phyloP scores from a whole-genome alignment of 2,888 invertebrate species.

The Pharmacophagus antenor region DNA sequence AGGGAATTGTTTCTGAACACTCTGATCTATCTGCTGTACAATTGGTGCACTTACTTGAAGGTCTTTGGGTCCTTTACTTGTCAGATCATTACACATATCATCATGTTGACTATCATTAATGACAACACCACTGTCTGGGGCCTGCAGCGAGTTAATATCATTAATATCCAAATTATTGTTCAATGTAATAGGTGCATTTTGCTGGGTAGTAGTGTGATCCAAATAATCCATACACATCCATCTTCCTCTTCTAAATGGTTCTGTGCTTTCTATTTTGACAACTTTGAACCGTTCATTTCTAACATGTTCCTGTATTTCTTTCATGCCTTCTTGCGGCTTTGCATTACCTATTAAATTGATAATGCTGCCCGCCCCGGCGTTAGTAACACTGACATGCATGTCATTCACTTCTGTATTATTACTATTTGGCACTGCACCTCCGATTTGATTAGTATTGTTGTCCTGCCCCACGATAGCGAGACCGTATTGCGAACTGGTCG shows the following conservation, averaged over 20 bases:
- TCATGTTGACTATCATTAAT: constrained; percentile 78
- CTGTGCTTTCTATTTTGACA: constrained; percentile 97
- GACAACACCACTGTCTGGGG: constrained; percentile 77
- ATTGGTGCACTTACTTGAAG: constrained; percentile 68
- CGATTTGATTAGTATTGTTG: constrained; percentile 68
- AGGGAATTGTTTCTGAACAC: constrained; percentile 75
- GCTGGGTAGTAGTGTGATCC: constrained; percentile 87
- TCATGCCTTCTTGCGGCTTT: constrained; percentile 79
- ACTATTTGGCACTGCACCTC: constrained; percentile 77
- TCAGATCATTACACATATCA: constrained; percentile 73
- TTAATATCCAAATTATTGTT: constrained; percentile 74
- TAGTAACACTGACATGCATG: constrained; percentile 83
- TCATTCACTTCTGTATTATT: constrained; percentile 79
- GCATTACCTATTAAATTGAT: constrained; percentile 80
- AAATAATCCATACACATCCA: constrained; percentile 98
- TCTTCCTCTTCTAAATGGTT: constrained; percentile 94
- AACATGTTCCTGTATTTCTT: constrained; percentile 85
- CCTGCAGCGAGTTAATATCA: constrained; percentile 64
- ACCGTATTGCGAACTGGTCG: constrained; percentile 91
- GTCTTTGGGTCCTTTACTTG: constrained; percentile 74
- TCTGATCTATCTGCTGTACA: constrained; percentile 74
- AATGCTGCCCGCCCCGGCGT: constrained; percentile 82
- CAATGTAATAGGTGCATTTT: constrained; percentile 71
- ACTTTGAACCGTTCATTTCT: constrained; percentile 94
- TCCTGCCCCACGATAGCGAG: constrained; percentile 88